Base-by-base conservation (phyloP, 2,113 vertebrate genomes). In the Indicator maculatus region DNA sequence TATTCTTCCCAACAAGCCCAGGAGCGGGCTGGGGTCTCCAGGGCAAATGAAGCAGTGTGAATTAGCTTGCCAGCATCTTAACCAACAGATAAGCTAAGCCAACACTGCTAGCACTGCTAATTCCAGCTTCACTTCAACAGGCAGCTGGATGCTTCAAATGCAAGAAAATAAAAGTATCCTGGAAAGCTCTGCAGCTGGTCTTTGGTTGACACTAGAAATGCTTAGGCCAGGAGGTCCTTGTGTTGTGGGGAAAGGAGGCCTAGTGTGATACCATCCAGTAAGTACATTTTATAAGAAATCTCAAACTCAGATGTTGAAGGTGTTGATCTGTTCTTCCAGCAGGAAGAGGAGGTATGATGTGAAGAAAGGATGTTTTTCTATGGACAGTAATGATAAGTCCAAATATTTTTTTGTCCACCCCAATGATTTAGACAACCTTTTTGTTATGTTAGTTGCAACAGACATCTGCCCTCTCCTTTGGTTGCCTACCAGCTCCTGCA, bases 11-110 rank as follows among this genome's bases (percentile, higher is more conserved):
- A 72, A 73, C 21, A 44, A 63, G 33, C 21, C 64, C 71, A 66
- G 31, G 53, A 83, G 52, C 72, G 11, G 23, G 21, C 31, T 89
- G 36, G 33, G 38, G 61, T 86, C 30, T 88, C 70, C 28, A 45
- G 33, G 59, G 69, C 93, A 59, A 73, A 59, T 17, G 14, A 65
- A 83, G 26, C 4, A 0, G 11, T 53, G 24, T 81, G 86, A 89
- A 79, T 86, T 81, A 77, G 16, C 58, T 76, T 85, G 71, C 63
- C 67, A 89, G 70, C n/a, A 77, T 50, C 50, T 91, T 87, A 94
- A 50, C 27, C 61, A 64, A 74, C 82, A 38, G 69, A 82, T 27
- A 85, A 77, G 63, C 26, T 83, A 93, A 86, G 66, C 39, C 83
- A 94, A 36, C 7, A 9, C n/a, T 79, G 71, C 24, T 36, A 79